Percentiles rank a stretch among this genome's conserved stretches.
phyloP scores from a whole-genome alignment of 2,113 vertebrate species.

The Puffinus mauretanicus region DNA sequence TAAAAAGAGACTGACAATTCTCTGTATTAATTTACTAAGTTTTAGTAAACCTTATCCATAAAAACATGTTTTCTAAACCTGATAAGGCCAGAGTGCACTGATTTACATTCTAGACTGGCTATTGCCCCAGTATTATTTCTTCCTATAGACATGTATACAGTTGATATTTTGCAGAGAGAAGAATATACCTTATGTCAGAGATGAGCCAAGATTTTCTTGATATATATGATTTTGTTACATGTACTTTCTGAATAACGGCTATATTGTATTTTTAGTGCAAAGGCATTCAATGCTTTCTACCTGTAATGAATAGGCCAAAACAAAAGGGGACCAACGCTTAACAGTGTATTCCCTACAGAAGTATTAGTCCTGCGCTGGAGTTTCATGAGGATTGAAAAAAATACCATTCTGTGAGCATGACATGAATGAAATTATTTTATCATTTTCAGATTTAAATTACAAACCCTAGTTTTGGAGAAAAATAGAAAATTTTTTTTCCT shows the following conservation, averaged over 20 bases:
- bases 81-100: background rate
- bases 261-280: background rate
- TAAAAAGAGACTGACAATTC: slow-evolving; percentile 16
- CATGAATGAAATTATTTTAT: background rate
- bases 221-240: background rate
- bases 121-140: slow-evolving; percentile 1
- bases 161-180: background rate
- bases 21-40: slow-evolving; percentile 37
- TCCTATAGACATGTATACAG: background rate
- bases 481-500: background rate
- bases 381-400: background rate
- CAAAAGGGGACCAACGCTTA: background rate
- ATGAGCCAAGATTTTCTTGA: background rate
- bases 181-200: background rate
- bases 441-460: background rate
- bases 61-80: slow-evolving; percentile 44
- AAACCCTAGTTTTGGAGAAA: background rate
- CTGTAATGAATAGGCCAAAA: background rate
- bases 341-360: background rate
- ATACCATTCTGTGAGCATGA: background rate
- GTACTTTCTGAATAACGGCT: background rate
- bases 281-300: background rate
- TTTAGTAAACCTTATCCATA: slow-evolving; percentile 39
- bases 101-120: background rate
- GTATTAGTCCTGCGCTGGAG: background rate